Evolutionary conservation across 2,797 vertebrate genomes (phyloP).

Genomic region (Gorsachius magnificus): DNA sequence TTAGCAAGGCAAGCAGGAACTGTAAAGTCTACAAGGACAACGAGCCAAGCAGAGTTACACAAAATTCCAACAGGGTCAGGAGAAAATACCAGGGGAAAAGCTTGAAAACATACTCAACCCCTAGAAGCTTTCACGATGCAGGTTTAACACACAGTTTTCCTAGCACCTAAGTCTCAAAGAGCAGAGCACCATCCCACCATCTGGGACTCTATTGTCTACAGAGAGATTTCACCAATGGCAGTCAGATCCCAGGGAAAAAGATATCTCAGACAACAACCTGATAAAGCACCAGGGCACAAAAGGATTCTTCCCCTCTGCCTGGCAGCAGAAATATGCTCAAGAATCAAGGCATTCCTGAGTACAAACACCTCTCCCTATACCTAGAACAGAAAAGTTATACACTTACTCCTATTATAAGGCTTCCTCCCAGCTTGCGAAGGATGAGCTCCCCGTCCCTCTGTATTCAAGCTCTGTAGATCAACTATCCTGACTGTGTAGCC

Average conservation of each 20-base stretch:
- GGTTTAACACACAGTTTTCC: background rate
- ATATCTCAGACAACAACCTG: background rate
- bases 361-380: background rate
- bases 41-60: background rate
- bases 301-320: background rate
- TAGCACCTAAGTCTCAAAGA: background rate
- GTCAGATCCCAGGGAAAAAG: background rate
- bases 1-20: background rate
- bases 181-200: background rate
- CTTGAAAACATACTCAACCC: background rate
- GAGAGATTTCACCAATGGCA: background rate
- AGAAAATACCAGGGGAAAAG: background rate
- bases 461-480: background rate
- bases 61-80: background rate
- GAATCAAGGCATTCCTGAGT: background rate
- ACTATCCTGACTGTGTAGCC: background rate
- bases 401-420: background rate
- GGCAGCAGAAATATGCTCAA: background rate
- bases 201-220: background rate
- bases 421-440: background rate
- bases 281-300: background rate
- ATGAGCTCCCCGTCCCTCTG: background rate
- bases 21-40: background rate
- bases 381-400: background rate
- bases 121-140: background rate